These are phyloP conservation scores for Macaria liturata DNA, from an alignment of 2,888 invertebrate genomes.

Conservation along the genomic window DNA sequence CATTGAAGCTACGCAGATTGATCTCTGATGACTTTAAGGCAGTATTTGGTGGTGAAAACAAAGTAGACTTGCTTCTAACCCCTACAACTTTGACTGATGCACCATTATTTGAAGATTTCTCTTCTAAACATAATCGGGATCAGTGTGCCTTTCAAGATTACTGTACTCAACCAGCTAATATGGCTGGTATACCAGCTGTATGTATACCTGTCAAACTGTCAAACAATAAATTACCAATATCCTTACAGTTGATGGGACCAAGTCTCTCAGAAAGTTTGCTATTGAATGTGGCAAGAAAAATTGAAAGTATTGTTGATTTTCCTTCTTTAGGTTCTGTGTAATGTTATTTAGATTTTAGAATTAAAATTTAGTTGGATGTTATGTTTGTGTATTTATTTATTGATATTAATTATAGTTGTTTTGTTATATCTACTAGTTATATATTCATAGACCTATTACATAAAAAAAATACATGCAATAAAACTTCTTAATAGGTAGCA, in stretches of 20 bases:
- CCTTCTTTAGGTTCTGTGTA: conserved; percentile 55
- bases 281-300: conserved; percentile 90
- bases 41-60: conserved; percentile 88
- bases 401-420: too few species aligned
- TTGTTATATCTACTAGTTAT: too few species aligned
- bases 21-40: conserved; percentile 93
- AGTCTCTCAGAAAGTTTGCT: conserved; percentile 89
- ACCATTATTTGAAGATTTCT: conserved; percentile 91
- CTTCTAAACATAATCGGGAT: conserved; percentile 90
- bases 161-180: conserved; percentile 97
- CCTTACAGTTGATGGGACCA: conserved; percentile 94
- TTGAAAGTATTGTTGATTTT: conserved; percentile 89
- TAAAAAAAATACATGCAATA: too few species aligned
- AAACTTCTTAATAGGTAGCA: too few species aligned
- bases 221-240: conserved; percentile 88
- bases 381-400: not conserved
- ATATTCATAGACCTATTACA: too few species aligned
- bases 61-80: conserved; percentile 92
- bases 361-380: not conserved
- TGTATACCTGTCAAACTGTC: conserved; percentile 92
- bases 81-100: conserved; percentile 96
- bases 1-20: conserved; percentile 93
- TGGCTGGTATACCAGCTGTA: conserved; percentile 97
- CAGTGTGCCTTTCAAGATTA: conserved; percentile 95
- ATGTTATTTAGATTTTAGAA: not conserved